A percentile compares a stretch with the other conserved stretches of the same genome.
Evolutionary conservation across 2,888 invertebrate species (phyloP).

Genomic region (Polylopha cassiicola): DNA sequence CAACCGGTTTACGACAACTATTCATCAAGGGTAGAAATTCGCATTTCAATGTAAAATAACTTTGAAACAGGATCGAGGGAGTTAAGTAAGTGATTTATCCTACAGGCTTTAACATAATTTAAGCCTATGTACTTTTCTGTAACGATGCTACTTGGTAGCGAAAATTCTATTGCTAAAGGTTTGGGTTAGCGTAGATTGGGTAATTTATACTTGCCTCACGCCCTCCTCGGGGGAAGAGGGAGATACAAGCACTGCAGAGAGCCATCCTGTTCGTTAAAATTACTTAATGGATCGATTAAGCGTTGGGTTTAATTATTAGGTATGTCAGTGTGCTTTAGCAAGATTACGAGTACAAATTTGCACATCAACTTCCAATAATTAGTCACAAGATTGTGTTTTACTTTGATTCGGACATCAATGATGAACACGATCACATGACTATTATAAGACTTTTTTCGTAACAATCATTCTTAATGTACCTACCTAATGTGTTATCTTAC

Average conservation of each 20-base stretch:
- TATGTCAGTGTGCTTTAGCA: constrained; percentile 43
- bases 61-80: constrained; percentile 14
- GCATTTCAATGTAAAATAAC: constrained; percentile 17
- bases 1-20: constrained; percentile 26
- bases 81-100: constrained; percentile 49
- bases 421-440: too few relatives aligned
- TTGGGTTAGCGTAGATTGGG: constrained; percentile 73
- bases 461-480: too few relatives aligned
- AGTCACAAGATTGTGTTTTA: too few relatives aligned
- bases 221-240: constrained; percentile 42
- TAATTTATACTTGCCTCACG: constrained; percentile 72
- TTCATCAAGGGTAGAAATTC: constrained; percentile 15
- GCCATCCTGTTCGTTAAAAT: constrained; percentile 65
- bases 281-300: constrained; percentile 69
- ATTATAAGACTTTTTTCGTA: too few relatives aligned
- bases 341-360: too few relatives aligned
- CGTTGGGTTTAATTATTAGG: constrained; percentile 54
- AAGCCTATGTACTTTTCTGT: constrained; percentile 65
- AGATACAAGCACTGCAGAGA: constrained; percentile 55
- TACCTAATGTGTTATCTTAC: too few relatives aligned
- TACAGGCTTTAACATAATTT: constrained; percentile 50
- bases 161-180: constrained; percentile 69
- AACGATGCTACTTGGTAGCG: constrained; percentile 58
- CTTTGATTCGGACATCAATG: too few relatives aligned
- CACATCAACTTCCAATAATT: too few relatives aligned